Evolutionary conservation across 1,140 invertebrate species (phyloP), one percentile per base, ranked within the genome.

Genomic region (Bradynema listronoti): DNA sequence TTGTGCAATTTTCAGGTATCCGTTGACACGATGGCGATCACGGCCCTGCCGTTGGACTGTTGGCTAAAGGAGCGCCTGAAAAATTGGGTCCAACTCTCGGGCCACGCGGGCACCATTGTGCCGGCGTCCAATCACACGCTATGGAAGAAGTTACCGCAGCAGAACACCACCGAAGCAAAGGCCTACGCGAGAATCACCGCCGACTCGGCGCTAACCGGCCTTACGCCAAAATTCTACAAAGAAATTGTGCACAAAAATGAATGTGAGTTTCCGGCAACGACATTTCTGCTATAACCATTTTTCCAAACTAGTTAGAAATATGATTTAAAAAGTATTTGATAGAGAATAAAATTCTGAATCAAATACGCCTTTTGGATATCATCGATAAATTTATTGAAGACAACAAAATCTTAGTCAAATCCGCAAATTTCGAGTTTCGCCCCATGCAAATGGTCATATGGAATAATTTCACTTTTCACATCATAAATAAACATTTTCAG

Each of bases 71-170:
- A 87, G 57, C 83, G 85, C 58, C 81, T 82, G 27, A 84, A 85
- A 63, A 84, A 84, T 32, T 94, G 90, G 90, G 80, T 95, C 78
- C 91, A 95, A 79, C 80, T 95, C 45, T 89, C 90, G 14, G 92
- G 92, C 0, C 92, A 96, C 80, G 81, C 16, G 65, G 63, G 68
- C 9, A 72, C 62, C 3, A 65, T 74, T 49, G 89, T 90, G 9
- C 90, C 90, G 5, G 91, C 90, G 1, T 88, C 90, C 0, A 88
- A 90, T 1, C 89, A 89, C 33, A 91, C 90, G 4, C 88, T 94
- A 25, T 92, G 90, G 86, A 94, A 94, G 80, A 86, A 90, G 61
- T 85, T 87, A 24, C 88, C 79, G 77, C 70, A 70, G 0, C 77
- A 80, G 29, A 80, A 83, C 54, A 79, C 80, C 60, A 77, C 75